Evolutionary conservation across 2,888 invertebrate species (phyloP).

Genomic region (Mythimna lalbum): DNA sequence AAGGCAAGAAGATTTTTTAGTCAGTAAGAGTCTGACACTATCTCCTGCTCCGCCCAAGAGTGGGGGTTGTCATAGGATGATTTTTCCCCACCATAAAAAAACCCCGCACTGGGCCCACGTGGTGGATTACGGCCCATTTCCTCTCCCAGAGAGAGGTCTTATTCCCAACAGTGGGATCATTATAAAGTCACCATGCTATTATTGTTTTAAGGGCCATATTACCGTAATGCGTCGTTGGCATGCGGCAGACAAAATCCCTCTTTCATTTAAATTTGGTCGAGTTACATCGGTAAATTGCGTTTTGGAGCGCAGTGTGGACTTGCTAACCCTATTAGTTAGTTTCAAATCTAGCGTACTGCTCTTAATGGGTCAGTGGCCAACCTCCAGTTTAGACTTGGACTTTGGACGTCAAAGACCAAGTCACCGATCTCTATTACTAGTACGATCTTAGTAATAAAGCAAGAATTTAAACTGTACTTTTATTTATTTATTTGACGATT

Average conservation of each 20-base stretch:
- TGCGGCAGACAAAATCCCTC: slow-evolving; percentile 31
- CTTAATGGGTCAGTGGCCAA: slow-evolving; percentile 32
- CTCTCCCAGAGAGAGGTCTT: too few relatives aligned
- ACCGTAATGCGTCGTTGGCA: slow-evolving; percentile 4
- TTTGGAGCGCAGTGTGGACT: slow-evolving; percentile 51
- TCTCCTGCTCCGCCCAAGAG: too few relatives aligned
- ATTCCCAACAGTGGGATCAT: too few relatives aligned
- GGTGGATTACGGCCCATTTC: too few relatives aligned
- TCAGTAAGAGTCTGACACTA: too few relatives aligned
- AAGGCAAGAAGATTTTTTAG: too few relatives aligned
- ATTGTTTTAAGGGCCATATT: background rate
- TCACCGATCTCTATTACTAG: background rate
- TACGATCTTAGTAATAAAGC: background rate
- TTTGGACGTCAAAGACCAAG: slow-evolving; percentile 28
- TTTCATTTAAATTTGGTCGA: slow-evolving; percentile 46
- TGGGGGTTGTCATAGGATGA: too few relatives aligned
- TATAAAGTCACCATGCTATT: too few relatives aligned
- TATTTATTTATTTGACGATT: background rate
- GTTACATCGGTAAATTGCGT: slow-evolving; percentile 40
- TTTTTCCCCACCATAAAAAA: too few relatives aligned
- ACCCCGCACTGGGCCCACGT: too few relatives aligned
- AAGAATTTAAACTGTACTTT: background rate
- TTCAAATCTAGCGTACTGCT: slow-evolving; percentile 45
- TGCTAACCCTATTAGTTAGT: slow-evolving; percentile 52
- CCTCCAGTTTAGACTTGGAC: slow-evolving; percentile 3